Evolutionary conservation across 2,888 invertebrate genomes (phyloP), one percentile per base, ranked within the genome.

Genomic region (Polydrusus pterygomalis): DNA sequence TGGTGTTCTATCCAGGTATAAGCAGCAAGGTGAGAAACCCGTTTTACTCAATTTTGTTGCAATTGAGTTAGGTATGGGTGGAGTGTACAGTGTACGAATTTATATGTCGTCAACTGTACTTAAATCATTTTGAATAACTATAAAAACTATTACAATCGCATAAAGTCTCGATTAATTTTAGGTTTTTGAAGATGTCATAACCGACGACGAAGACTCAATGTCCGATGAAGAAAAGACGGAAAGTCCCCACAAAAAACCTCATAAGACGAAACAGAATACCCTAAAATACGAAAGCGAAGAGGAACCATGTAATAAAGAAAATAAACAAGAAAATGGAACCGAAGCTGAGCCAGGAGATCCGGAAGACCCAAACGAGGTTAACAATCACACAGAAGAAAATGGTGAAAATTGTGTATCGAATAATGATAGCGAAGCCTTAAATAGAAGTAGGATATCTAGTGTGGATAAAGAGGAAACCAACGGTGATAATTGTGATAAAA

Each of bases 161-260:
- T n/a, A n/a, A n/a, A n/a, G n/a, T n/a, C n/a, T n/a, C n/a, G n/a
- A n/a, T n/a, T n/a, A n/a, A n/a, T 80, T 78, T 40, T 47, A 87
- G 87, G 87, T 88, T 11, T 87, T 88, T 72, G 88, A 87, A 81
- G 87, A 87, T 80, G 84, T 84, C 56, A 87, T 83, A 80, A 80
- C 82, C 2, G 87, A 81, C 83, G 89, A 79, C 83, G 88, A 80
- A 81, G 89, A 85, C 20, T 85, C 84, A 30, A 82, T 82, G 45
- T 83, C 85, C 13, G 82, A 80, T 81, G 83, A 84, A 40, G 85
- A 84, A 51, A 88, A 88, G 86, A 80, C 85, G 9, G 80, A 82
- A 25, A 80, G 80, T 40, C 70, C 79, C 40, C 80, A 73, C 11
- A 80, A 82, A 78, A 81, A 76, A 67, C 76, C 79, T 56, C 80